phyloP scores from a whole-genome alignment of 2,797 vertebrate species.

The Catamblyrhynchus diadema region DNA sequence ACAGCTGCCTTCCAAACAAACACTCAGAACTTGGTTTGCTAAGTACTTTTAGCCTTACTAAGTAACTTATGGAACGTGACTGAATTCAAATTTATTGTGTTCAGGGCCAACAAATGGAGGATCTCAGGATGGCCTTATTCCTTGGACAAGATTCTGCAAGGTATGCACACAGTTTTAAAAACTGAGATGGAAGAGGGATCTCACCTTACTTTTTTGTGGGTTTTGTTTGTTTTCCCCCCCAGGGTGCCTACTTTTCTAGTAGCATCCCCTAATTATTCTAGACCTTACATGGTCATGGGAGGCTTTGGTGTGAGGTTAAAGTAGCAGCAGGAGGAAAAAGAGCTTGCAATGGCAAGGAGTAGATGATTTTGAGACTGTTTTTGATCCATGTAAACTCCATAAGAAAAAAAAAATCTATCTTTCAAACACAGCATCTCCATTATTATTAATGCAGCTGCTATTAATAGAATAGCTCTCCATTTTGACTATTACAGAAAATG shows the following conservation, averaged over 20 bases:
- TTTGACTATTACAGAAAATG: background rate
- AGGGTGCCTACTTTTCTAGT: background rate
- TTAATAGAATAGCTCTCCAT: background rate
- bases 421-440: background rate
- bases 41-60: background rate
- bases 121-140: slow-evolving; percentile 85
- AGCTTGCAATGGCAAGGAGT: background rate
- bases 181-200: background rate
- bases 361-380: background rate
- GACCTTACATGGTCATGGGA: background rate
- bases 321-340: background rate
- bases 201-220: background rate
- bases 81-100: background rate
- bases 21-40: background rate
- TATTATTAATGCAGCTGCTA: background rate
- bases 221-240: rapidly evolving
- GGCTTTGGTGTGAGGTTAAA: background rate
- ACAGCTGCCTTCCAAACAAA: background rate
- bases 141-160: slow-evolving; percentile 96
- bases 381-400: background rate
- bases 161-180: slow-evolving; percentile 64
- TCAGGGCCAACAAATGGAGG: slow-evolving; percentile 73
- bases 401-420: background rate
- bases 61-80: background rate
- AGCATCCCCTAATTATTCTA: background rate